A percentile compares a stretch with the other conserved stretches of the same genome.
phyloP scores from a whole-genome alignment of 2,888 invertebrate species.

The Anoplius nigerrimus region DNA sequence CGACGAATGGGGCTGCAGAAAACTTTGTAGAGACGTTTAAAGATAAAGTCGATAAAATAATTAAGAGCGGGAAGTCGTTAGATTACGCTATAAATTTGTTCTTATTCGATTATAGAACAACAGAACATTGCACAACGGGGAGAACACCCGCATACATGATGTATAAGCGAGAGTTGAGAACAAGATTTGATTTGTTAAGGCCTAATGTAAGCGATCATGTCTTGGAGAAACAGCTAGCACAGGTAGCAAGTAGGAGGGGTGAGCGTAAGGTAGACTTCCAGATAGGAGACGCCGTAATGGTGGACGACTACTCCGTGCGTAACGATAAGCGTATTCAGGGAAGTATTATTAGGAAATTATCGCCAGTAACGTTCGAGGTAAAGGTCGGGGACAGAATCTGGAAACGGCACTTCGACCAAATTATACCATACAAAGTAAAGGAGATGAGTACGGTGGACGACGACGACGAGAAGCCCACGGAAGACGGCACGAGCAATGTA shows the following conservation, averaged over 20 bases:
- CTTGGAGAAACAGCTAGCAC: background rate
- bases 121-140: background rate
- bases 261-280: background rate
- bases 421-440: too few relatives aligned
- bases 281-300: background rate
- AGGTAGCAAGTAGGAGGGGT: background rate
- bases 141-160: slow-evolving; percentile 3
- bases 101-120: slow-evolving; percentile 11
- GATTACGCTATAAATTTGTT: slow-evolving; percentile 4
- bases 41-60: slow-evolving; percentile 28
- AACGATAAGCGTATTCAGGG: background rate
- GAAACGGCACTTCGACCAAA: slow-evolving; percentile 3
- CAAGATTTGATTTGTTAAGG: slow-evolving; percentile 2
- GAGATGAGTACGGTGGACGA: too few relatives aligned
- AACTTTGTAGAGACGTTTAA: slow-evolving; percentile 47
- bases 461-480: too few relatives aligned
- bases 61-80: slow-evolving; percentile 18
- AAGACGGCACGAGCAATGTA: too few relatives aligned
- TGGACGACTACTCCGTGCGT: background rate
- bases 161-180: slow-evolving; percentile 9
- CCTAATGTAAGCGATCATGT: background rate
- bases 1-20: too few relatives aligned
- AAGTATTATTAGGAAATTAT: background rate
- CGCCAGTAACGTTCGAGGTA: background rate
- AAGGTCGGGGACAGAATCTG: background rate